Evolutionary conservation across 2,888 invertebrate genomes (phyloP).

Genomic region (Muscina levida): DNA sequence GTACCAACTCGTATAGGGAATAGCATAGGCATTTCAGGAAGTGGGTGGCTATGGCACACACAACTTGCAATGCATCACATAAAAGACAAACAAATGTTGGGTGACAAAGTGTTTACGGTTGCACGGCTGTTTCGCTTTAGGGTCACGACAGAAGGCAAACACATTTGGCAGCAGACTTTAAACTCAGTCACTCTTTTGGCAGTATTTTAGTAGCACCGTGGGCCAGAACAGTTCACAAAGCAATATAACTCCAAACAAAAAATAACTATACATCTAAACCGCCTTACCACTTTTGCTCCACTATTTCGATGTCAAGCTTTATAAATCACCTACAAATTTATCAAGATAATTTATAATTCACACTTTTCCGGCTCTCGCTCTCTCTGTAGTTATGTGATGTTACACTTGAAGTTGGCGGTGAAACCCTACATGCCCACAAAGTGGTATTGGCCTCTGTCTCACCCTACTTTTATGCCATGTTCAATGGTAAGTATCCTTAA

Average conservation of each 20-base stretch:
- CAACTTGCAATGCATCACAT: not conserved
- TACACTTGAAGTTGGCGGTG: conserved; percentile 84
- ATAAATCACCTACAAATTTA: conserved; percentile 39
- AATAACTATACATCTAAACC: too few relatives aligned
- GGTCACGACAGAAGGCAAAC: conserved; percentile 47
- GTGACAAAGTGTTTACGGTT: conserved; percentile 34
- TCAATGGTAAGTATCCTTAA: conserved; percentile 77
- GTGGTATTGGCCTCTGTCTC: conserved; percentile 88
- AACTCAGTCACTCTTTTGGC: not conserved
- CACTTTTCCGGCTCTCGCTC: not conserved
- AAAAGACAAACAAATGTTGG: not conserved
- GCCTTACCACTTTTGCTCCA: not conserved
- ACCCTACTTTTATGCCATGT: conserved; percentile 88
- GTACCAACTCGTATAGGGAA: not conserved
- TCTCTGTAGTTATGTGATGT: conserved; percentile 80
- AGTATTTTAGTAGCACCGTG: not conserved
- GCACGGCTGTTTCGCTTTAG: conserved; percentile 29
- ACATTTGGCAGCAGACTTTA: conserved; percentile 38
- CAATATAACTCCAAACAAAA: too few relatives aligned
- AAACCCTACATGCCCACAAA: conserved; percentile 86
- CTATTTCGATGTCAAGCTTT: not conserved
- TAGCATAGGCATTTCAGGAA: too few relatives aligned
- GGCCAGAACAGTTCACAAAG: not conserved
- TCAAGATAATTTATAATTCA: conserved; percentile 38
- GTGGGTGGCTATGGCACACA: not conserved